A percentile compares a stretch with the other conserved stretches of the same genome.
phyloP scores from a whole-genome alignment of 2,113 vertebrate genomes.

The Ornithorhynchus anatinus region DNA sequence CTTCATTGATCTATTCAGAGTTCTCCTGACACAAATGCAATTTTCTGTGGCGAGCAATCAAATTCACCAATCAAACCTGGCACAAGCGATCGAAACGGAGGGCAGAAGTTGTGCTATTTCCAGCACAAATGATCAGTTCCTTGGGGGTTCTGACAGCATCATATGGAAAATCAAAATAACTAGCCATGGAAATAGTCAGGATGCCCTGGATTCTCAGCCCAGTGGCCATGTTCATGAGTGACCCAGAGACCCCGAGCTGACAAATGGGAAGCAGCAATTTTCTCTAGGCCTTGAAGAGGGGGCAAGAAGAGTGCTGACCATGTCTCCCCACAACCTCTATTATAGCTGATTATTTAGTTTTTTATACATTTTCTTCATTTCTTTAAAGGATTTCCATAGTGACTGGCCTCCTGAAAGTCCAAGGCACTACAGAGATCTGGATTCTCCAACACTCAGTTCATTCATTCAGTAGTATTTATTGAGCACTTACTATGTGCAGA shows the following conservation, averaged over 20 bases:
- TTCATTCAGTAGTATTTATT: too few relatives aligned
- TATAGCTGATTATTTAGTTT: too few relatives aligned
- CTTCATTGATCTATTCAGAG: constrained; percentile 52
- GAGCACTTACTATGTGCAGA: too few relatives aligned
- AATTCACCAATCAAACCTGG: constrained; percentile 46
- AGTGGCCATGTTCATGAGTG: constrained; percentile 13
- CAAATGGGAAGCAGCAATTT: neutral
- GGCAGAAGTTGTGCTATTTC: constrained; percentile 49
- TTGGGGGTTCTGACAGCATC: constrained; percentile 47
- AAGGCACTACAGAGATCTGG: constrained; percentile 14
- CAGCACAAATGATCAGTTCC: constrained; percentile 48
- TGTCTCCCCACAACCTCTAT: too few relatives aligned
- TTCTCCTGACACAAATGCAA: constrained; percentile 54
- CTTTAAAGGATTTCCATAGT: constrained; percentile 14
- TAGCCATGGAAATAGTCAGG: constrained; percentile 27
- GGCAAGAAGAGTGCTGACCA: neutral
- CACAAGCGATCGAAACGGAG: constrained; percentile 44
- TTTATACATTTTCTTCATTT: neutral
- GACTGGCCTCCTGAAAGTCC: neutral
- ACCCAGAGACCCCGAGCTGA: neutral
- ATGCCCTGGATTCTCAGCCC: neutral
- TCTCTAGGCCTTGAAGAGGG: neutral
- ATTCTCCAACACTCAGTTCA: too few relatives aligned
- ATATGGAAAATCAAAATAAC: constrained; percentile 42
- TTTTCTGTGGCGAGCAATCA: constrained; percentile 56